Evolutionary conservation across 1,140 invertebrate genomes (phyloP).

Genomic region (Agrilus planipennis): DNA sequence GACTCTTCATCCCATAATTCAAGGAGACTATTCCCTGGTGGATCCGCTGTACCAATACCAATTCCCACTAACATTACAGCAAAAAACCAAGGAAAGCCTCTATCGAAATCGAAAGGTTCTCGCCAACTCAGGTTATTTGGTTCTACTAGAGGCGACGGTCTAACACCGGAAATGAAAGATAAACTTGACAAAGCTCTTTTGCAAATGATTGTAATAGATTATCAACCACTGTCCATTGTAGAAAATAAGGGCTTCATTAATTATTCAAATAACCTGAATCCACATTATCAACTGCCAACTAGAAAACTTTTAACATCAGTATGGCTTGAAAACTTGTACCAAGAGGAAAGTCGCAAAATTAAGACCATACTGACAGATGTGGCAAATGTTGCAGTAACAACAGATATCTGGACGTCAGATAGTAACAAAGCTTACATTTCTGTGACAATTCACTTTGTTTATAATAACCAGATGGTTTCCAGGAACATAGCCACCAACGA

Average conservation of each 20-base stretch:
- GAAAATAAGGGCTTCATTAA: conserved; percentile 17
- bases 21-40: neutral
- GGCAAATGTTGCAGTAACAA: conserved; percentile 17
- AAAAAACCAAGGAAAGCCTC: neutral
- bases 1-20: too few species aligned
- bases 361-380: conserved; percentile 10
- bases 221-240: neutral
- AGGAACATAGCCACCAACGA: conserved; percentile 16
- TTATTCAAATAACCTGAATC: conserved; percentile 17
- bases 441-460: conserved; percentile 20
- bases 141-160: neutral
- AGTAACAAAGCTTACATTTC: conserved; percentile 21
- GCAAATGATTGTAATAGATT: neutral
- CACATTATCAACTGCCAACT: conserved; percentile 14
- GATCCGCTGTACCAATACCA: neutral
- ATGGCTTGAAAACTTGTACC: conserved; percentile 16
- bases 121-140: neutral
- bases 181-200: neutral
- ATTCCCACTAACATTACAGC: too few species aligned
- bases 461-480: conserved; percentile 12
- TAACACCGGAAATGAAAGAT: too few species aligned
- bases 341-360: conserved; percentile 7
- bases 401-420: conserved; percentile 24
- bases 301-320: conserved; percentile 15
- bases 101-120: neutral